Evolutionary conservation across 2,113 vertebrate species (phyloP), one percentile per base, ranked within the genome.

Genomic region (Corynorhinus townsendii): DNA sequence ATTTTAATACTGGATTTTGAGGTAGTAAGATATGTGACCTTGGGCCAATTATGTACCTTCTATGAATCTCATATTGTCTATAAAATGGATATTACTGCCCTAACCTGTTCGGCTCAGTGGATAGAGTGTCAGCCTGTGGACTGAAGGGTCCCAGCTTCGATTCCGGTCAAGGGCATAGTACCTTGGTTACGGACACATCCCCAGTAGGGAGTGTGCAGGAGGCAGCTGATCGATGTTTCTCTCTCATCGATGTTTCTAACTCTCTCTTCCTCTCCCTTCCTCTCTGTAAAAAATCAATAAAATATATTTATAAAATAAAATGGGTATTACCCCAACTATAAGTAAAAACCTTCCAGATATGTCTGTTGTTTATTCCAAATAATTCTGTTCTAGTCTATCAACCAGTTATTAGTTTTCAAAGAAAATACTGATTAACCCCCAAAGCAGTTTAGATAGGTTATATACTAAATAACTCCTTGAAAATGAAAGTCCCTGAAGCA

Each of bases 271-370:
- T 62, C 59, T 62, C 59, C 26, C 26, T 62, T 28, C 59, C 59
- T 28, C 59, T 62, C 59, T 62, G 59, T 62, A 62, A 62, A 62
- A 62, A 28, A 62, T 62, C 26, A 26, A 62, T 28, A 28, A 28
- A 62, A 62, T 28, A 62, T 62, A 62, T 12, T 28, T 62, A 62
- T 62, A 62, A 62, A 62, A 62, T 88, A 49, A 72, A 71, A 45
- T 69, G 7, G 6, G 26, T 14, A 62, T 90, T 88, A n/a, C 8
- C 26, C 12, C 47, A 80, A 47, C 45, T 45, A 68, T 52, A 64
- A 94, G 56, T 88, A 94, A 89, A 93, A 86, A 30, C 43, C 54
- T 95, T 91, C 62, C n/a, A 93, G 59, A 49, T 82, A 71, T 38
- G 17, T 72, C 54, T 91, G 33, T 62, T 49, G 45, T 87, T 66